phyloP scores from a whole-genome alignment of 2,113 vertebrate species.

The Dinomys branickii region DNA sequence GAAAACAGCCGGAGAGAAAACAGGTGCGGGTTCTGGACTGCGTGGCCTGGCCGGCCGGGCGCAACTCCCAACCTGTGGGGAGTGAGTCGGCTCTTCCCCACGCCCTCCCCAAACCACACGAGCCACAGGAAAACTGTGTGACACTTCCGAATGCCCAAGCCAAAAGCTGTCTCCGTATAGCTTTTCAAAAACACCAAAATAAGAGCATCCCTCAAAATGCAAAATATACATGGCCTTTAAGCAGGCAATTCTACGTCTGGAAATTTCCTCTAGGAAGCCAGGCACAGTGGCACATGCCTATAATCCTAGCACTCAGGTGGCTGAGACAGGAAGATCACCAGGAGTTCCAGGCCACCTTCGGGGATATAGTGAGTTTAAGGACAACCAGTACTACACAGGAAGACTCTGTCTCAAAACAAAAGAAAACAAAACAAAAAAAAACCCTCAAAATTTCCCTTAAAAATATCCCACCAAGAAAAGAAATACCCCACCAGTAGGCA shows the following conservation, averaged over 20 bases:
- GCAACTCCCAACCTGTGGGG: too few relatives aligned
- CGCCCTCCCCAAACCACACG: background rate
- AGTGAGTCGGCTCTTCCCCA: rapidly evolving
- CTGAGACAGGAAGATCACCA: background rate
- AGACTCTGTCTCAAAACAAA: background rate
- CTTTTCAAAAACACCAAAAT: background rate
- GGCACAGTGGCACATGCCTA: background rate
- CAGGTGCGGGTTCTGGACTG: too few relatives aligned
- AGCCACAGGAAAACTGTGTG: background rate
- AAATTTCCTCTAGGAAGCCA: background rate
- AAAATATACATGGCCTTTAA: background rate
- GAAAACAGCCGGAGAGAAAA: background rate
- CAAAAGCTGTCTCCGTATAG: background rate
- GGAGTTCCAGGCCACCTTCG: background rate
- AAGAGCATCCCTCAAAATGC: background rate
- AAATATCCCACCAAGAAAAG: background rate
- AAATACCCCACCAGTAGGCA: background rate
- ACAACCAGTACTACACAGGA: background rate
- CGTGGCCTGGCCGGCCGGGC: too few relatives aligned
- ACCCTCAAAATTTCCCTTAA: background rate
- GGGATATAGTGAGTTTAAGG: background rate
- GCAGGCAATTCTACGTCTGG: background rate
- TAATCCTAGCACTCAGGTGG: background rate
- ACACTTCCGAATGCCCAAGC: background rate
- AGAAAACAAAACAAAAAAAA: too few relatives aligned